Conservation (phyloP, 2,113 vertebrate species). For the Takifugu flavidus region DNA sequence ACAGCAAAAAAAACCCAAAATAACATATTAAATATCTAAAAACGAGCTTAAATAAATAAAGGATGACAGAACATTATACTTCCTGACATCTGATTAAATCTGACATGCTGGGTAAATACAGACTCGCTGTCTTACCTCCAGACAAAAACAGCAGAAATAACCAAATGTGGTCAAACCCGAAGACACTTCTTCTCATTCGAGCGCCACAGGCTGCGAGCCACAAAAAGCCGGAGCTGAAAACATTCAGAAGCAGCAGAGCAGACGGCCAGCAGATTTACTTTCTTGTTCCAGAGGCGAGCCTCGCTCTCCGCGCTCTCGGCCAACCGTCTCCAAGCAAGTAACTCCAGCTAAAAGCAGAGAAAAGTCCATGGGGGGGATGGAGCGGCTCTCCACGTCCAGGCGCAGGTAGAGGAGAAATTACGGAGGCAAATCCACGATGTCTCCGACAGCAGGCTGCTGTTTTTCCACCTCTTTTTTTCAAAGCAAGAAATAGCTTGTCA, state of each 20-base stretch:
- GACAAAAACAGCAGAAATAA: slow-evolving; percentile 28
- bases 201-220: slow-evolving; percentile 58
- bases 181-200: slow-evolving; percentile 65
- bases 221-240: slow-evolving; percentile 71
- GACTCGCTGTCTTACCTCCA: slow-evolving; percentile 16
- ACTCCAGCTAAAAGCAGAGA: slow-evolving; percentile 66
- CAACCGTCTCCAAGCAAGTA: slow-evolving; percentile 68
- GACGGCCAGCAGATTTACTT: slow-evolving; percentile 79
- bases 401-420: slow-evolving; percentile 58
- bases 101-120: slow-evolving; percentile 33
- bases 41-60: too few species aligned
- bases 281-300: slow-evolving; percentile 75
- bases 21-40: too few species aligned
- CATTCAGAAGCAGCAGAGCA: slow-evolving; percentile 74
- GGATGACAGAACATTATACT: slow-evolving; percentile 16
- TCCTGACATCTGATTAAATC: slow-evolving; percentile 28
- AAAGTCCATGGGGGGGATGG: slow-evolving; percentile 62
- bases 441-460: slow-evolving; percentile 56
- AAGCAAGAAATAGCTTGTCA: slow-evolving; percentile 83
- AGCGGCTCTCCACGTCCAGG: slow-evolving; percentile 53
- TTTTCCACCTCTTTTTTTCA: slow-evolving; percentile 33
- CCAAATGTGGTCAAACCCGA: slow-evolving; percentile 23
- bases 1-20: slow-evolving; percentile 1
- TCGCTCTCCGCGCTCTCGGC: slow-evolving; percentile 68
- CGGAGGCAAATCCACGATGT: slow-evolving; percentile 65